phyloP scores from a whole-genome alignment of 1,140 invertebrate genomes.

The Prorops nasuta region DNA sequence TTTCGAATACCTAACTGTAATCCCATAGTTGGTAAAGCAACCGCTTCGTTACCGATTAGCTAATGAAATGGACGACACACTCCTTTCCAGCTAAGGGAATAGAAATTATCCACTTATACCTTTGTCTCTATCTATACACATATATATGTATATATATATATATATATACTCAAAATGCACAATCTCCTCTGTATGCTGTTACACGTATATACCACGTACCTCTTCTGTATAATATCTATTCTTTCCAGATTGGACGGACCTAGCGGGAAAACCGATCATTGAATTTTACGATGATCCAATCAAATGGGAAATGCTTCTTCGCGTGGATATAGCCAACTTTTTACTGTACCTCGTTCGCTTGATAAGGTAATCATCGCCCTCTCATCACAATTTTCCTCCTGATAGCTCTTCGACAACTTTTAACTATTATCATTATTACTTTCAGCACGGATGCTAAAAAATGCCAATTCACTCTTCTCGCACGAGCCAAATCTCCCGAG shows the following conservation, averaged over 20 bases:
- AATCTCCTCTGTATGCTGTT: too few relatives aligned
- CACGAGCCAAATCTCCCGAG: constrained; percentile 29
- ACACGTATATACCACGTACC: too few relatives aligned
- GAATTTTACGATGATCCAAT: constrained; percentile 44
- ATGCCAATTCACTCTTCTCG: constrained; percentile 42
- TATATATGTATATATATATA: too few relatives aligned
- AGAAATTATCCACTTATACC: too few relatives aligned
- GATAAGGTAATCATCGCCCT: constrained; percentile 51
- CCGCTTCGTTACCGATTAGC: constrained; percentile 25
- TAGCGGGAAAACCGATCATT: constrained; percentile 41
- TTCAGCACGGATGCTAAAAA: constrained; percentile 36
- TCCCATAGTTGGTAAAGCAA: constrained; percentile 22
- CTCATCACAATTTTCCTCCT: too few relatives aligned
- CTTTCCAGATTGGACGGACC: constrained; percentile 43
- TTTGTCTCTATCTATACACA: too few relatives aligned
- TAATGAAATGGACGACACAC: constrained; percentile 3
- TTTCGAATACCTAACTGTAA: constrained; percentile 27
- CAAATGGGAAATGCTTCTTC: constrained; percentile 38
- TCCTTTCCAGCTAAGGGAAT: too few relatives aligned
- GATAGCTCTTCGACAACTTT: too few relatives aligned
- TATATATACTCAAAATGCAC: too few relatives aligned
- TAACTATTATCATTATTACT: too few relatives aligned
- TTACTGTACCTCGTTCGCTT: constrained; percentile 52
- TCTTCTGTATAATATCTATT: too few relatives aligned
- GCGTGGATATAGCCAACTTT: constrained; percentile 47